A percentile compares a stretch with the other conserved stretches of the same genome.
phyloP scores from a whole-genome alignment of 2,797 vertebrate genomes.

The Morus bassanus region DNA sequence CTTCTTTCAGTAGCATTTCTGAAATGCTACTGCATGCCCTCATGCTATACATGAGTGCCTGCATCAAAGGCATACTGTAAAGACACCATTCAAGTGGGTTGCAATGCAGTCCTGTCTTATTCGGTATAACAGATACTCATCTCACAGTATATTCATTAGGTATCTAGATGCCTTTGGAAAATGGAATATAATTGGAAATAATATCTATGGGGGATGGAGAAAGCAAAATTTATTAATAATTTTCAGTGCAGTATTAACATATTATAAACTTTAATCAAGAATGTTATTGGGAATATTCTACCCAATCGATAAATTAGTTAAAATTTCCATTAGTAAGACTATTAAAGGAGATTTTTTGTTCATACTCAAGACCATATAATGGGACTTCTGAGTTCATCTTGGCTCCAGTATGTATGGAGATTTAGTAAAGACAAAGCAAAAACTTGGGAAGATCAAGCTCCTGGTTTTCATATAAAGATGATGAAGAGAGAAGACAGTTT shows the following conservation, averaged over 20 bases:
- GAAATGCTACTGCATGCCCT: background rate
- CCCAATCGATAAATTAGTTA: background rate
- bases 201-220: background rate
- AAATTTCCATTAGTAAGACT: background rate
- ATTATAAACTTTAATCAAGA: background rate
- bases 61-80: background rate
- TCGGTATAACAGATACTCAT: background rate
- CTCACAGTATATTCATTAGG: background rate
- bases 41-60: background rate
- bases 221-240: background rate
- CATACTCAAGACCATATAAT: background rate
- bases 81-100: background rate
- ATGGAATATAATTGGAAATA: background rate
- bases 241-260: background rate
- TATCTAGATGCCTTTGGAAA: background rate
- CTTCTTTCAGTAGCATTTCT: too few species aligned
- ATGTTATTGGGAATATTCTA: background rate
- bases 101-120: background rate
- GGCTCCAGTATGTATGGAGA: background rate
- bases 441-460: background rate
- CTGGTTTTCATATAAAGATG: background rate
- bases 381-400: background rate
- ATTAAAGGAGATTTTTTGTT: background rate
- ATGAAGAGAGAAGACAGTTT: background rate
- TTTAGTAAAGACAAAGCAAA: background rate